Conservation (phyloP, 2,797 vertebrate species). For the Melanotaenia nigrans region DNA sequence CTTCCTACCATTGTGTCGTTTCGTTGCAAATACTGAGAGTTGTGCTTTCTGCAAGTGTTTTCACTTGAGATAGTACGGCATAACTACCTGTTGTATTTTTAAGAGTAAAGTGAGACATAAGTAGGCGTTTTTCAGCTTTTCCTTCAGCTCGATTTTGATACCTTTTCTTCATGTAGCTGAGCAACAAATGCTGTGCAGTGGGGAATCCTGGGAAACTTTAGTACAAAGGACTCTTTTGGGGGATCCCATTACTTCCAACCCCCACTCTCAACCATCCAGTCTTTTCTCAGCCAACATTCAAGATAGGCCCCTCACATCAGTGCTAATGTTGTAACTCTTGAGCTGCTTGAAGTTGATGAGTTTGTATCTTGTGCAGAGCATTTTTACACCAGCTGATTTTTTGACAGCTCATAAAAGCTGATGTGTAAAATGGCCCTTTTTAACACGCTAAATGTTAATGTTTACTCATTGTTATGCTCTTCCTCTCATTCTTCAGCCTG, state of each 20-base stretch:
- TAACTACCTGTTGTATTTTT: constrained; percentile 19
- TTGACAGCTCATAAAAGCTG: neutral
- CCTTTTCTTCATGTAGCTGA: neutral
- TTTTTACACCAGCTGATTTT: neutral
- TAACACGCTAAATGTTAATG: neutral
- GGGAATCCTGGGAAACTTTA: constrained; percentile 7
- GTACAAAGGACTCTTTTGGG: constrained; percentile 30
- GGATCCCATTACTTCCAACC: constrained; percentile 6
- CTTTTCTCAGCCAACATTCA: constrained; percentile 11
- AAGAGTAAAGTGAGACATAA: neutral
- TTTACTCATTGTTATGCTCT: constrained; percentile 8
- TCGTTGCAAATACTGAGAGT: constrained; percentile 11
- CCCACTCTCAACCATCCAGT: neutral
- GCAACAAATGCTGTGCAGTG: constrained; percentile 31
- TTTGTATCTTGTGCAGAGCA: neutral
- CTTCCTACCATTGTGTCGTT: constrained; percentile 71
- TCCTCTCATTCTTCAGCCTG: constrained; percentile 75
- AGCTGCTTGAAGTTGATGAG: neutral
- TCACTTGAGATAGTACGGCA: constrained; percentile 18
- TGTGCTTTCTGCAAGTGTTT: constrained; percentile 24
- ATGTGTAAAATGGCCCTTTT: constrained; percentile 16
- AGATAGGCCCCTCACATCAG: neutral
- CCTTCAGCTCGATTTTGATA: neutral
- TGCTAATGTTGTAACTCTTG: constrained; percentile 1
- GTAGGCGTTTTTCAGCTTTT: neutral